phyloP scores from a whole-genome alignment of 2,113 vertebrate genomes.

The Nesoenas mayeri region DNA sequence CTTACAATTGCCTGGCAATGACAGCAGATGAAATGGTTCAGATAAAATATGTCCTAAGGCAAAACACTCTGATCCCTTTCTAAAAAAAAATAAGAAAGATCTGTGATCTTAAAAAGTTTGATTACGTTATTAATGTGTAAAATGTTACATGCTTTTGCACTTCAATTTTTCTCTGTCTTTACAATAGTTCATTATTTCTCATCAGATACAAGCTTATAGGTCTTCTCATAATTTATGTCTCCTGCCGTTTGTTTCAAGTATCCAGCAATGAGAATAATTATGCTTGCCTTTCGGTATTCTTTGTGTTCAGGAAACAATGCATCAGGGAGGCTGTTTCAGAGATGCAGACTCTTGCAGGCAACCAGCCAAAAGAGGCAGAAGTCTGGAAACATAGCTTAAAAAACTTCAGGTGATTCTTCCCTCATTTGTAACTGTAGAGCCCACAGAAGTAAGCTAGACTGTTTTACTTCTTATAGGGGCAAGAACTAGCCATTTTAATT shows the following conservation, averaged over 20 bases:
- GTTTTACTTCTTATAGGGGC: not conserved
- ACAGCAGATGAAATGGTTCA: not conserved
- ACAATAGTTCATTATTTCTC: conserved; percentile 11
- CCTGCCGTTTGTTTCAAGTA: not conserved
- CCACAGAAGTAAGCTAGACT: not conserved
- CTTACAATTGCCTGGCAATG: not conserved
- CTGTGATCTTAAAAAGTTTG: not conserved
- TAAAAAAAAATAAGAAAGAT: not conserved
- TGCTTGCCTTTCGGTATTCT: conserved; percentile 23
- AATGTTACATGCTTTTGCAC: not conserved
- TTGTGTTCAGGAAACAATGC: conserved; percentile 57
- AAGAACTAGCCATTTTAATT: not conserved
- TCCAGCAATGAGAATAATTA: conserved; percentile 35
- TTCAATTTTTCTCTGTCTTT: not conserved
- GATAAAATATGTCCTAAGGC: not conserved
- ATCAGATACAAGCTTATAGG: not conserved
- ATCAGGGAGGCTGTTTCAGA: not conserved
- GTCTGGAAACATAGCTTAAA: not conserved
- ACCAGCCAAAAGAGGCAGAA: conserved; percentile 7
- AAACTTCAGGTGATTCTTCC: conserved; percentile 29
- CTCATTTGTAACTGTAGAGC: not conserved
- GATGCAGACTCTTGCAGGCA: not conserved
- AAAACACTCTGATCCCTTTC: not conserved
- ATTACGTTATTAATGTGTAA: conserved; percentile 37
- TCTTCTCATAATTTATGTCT: conserved; percentile 48